Conservation (phyloP, 2,113 vertebrate genomes). For the Erinaceus europaeus region DNA sequence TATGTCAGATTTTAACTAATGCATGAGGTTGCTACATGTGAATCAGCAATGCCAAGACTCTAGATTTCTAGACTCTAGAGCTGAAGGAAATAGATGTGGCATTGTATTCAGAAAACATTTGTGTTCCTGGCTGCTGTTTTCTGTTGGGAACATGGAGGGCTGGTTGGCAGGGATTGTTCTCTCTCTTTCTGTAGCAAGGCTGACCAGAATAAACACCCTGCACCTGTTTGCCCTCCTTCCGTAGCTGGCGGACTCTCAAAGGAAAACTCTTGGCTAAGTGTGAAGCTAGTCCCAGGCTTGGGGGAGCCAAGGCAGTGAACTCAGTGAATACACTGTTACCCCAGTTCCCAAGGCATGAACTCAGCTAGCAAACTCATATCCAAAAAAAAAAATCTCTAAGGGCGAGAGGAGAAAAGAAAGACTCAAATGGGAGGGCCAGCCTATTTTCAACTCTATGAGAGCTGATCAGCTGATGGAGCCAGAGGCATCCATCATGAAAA, state of each 20-base stretch:
- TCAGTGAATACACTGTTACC: not conserved
- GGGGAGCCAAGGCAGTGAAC: conserved; percentile 30
- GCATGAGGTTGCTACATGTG: not conserved
- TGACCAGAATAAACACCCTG: not conserved
- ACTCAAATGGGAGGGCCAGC: conserved; percentile 43
- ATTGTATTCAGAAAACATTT: not conserved
- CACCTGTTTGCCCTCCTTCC: not conserved
- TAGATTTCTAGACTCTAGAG: not conserved
- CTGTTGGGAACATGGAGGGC: not conserved
- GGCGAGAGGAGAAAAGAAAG: conserved; percentile 54
- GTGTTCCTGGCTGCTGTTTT: not conserved
- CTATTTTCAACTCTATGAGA: conserved; percentile 21
- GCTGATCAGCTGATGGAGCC: conserved; percentile 12
- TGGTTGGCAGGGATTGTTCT: not conserved
- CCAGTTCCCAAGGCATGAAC: conserved; percentile 47
- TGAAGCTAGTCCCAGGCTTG: conserved; percentile 26
- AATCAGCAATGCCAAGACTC: not conserved
- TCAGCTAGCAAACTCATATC: not conserved
- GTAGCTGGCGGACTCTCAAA: conserved; percentile 35
- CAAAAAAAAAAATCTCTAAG: conserved; percentile 62
- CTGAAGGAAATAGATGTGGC: not conserved
- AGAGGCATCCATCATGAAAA: conserved; percentile 47
- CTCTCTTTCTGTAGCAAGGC: not conserved
- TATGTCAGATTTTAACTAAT: not conserved
- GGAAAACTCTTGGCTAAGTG: not conserved